phyloP scores from a whole-genome alignment of 2,888 invertebrate species.

The Bellardia bayeri region DNA sequence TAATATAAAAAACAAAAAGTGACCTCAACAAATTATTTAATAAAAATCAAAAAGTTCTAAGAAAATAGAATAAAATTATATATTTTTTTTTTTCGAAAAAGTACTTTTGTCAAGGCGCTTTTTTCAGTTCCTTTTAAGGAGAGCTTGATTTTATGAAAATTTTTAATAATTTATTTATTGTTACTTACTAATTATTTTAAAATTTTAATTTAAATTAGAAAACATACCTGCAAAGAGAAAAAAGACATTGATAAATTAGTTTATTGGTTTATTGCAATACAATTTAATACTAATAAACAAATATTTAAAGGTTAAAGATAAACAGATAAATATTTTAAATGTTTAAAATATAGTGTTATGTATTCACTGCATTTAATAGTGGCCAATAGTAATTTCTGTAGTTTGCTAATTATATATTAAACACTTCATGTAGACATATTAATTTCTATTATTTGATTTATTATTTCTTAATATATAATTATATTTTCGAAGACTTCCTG shows the following conservation, averaged over 20 bases:
- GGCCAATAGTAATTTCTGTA: background rate
- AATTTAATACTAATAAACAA: background rate
- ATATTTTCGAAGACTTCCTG: constrained; percentile 5
- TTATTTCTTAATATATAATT: constrained; percentile 13
- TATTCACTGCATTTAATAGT: background rate
- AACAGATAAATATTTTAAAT: background rate
- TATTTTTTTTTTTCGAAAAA: too few relatives aligned
- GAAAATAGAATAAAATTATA: too few relatives aligned
- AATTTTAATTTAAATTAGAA: background rate
- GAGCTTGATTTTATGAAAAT: too few relatives aligned
- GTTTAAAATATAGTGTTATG: too few relatives aligned
- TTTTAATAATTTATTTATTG: too few relatives aligned
- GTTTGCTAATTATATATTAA: constrained; percentile 29
- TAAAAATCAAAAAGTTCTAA: too few relatives aligned
- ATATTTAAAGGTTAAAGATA: background rate
- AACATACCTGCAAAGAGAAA: constrained; percentile 51
- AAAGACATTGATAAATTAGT: constrained; percentile 1
- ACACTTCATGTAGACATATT: constrained; percentile 4
- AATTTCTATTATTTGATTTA: constrained; percentile 27
- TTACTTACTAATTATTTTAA: constrained; percentile 24
- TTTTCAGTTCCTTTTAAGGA: too few relatives aligned
- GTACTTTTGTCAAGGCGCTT: too few relatives aligned
- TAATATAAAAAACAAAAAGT: too few relatives aligned
- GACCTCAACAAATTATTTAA: too few relatives aligned
- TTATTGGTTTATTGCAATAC: background rate